These are phyloP conservation scores for Notamacropus eugenii DNA, from an alignment of 2,797 vertebrate genomes.

Conservation along the genomic window DNA sequence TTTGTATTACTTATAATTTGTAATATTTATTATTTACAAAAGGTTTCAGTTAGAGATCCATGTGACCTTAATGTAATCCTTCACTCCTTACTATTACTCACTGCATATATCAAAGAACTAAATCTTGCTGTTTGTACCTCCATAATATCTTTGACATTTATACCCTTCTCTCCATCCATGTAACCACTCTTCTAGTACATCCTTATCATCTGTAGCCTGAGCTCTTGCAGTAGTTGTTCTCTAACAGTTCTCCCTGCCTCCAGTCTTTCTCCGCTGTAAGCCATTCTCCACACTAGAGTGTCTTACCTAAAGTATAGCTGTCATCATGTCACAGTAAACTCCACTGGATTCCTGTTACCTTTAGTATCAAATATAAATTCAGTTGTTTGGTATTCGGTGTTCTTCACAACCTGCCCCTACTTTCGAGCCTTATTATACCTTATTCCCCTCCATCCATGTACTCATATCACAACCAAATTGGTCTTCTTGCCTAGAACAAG, in stretches of 20 bases:
- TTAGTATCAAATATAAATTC: no score
- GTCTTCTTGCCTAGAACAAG: no score
- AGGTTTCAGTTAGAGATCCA: not conserved
- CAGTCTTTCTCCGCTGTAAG: not conserved
- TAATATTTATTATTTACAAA: not conserved
- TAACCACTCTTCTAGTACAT: not conserved
- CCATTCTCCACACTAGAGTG: not conserved
- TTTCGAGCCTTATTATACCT: no score
- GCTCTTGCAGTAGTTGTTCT: not conserved
- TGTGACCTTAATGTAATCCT: not conserved
- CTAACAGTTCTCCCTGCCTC: not conserved
- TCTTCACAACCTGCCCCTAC: no score
- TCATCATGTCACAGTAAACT: no score
- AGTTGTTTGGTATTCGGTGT: no score
- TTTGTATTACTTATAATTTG: not conserved
- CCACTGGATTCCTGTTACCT: no score
- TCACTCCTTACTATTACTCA: not conserved
- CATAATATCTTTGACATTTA: not conserved
- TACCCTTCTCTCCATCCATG: not conserved
- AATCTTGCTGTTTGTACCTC: not conserved
- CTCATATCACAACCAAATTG: no score
- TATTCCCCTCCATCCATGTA: no score
- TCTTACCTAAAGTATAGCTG: not conserved
- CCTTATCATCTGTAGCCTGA: not conserved
- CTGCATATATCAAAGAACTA: not conserved